Evolutionary conservation across 92 coral and sea anemone genomes (phyloP).

Genomic region (Hydrozoanthus gracilis): DNA sequence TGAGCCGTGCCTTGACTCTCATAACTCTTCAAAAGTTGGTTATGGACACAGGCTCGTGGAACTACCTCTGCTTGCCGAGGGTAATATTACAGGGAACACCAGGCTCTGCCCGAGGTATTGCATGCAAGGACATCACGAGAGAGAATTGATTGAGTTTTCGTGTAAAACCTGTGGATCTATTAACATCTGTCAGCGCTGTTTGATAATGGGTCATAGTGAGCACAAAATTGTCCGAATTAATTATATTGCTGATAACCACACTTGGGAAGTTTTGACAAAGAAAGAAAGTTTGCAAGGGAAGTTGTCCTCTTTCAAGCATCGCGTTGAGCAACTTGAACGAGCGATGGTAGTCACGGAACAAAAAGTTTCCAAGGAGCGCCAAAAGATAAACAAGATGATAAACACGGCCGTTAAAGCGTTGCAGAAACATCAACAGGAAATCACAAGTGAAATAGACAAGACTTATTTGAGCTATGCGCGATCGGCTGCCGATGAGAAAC

Average conservation of each 20-base stretch:
- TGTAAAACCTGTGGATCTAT: background rate
- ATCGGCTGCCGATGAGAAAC: slow-evolving; percentile 35
- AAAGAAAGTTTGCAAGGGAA: slow-evolving; percentile 29
- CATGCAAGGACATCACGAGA: background rate
- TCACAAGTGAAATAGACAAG: slow-evolving; percentile 31
- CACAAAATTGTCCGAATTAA: slow-evolving; percentile 18
- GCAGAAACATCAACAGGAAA: slow-evolving; percentile 20
- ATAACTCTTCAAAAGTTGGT: slow-evolving; percentile 24
- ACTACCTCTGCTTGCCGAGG: background rate
- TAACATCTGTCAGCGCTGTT: slow-evolving; percentile 37
- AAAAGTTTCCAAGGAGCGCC: slow-evolving; percentile 37
- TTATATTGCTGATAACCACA: background rate
- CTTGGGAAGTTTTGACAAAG: slow-evolving; percentile 32
- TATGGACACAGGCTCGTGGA: slow-evolving; percentile 23
- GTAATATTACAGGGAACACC: background rate
- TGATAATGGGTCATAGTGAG: slow-evolving; percentile 17
- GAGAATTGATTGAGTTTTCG: slow-evolving; percentile 20
- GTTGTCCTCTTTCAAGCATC: slow-evolving; percentile 14
- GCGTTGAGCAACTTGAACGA: slow-evolving; percentile 24
- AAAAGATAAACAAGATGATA: slow-evolving; percentile 21
- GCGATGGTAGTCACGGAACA: slow-evolving; percentile 41
- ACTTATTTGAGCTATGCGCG: slow-evolving; percentile 11
- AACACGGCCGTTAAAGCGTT: slow-evolving; percentile 18
- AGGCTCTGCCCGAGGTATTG: background rate
- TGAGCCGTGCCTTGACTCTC: slow-evolving; percentile 33